These are phyloP conservation scores for Zygaena filipendulae DNA, from an alignment of 2,888 invertebrate genomes.

Conservation along the genomic window DNA sequence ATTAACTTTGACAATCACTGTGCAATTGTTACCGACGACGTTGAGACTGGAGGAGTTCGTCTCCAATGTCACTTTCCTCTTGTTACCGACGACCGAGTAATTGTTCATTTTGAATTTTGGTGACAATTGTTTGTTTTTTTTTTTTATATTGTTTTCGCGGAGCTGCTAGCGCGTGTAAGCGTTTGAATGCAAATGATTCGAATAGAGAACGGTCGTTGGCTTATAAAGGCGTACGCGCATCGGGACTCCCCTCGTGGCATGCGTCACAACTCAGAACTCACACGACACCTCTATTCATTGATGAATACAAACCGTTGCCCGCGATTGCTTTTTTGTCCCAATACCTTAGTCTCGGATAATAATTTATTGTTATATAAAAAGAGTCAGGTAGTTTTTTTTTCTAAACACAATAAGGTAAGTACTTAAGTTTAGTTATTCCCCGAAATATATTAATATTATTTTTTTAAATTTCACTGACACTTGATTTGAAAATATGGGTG, in stretches of 20 bases:
- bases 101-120: constrained; percentile 62
- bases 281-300: too few species aligned
- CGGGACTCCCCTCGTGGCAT: constrained; percentile 25
- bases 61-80: constrained; percentile 62
- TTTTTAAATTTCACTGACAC: too few species aligned
- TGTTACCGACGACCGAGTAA: constrained; percentile 55
- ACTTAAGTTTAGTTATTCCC: too few species aligned
- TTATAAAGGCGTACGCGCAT: constrained; percentile 22
- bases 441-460: too few species aligned
- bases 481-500: too few species aligned
- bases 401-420: too few species aligned
- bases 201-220: constrained; percentile 20
- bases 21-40: constrained; percentile 54
- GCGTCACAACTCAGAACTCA: constrained; percentile 21
- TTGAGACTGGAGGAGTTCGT: constrained; percentile 42
- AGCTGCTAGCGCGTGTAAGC: constrained; percentile 12
- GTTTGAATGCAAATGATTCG: constrained; percentile 22
- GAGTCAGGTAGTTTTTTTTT: too few species aligned
- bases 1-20: constrained; percentile 40
- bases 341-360: too few species aligned
- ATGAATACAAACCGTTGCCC: constrained; percentile 15
- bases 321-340: constrained; percentile 13
- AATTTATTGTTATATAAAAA: too few species aligned
- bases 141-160: constrained; percentile 9
- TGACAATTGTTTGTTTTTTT: too few species aligned